Base-by-base conservation (phyloP, 2,888 invertebrate species). In the Theodoxus fluviatilis region DNA sequence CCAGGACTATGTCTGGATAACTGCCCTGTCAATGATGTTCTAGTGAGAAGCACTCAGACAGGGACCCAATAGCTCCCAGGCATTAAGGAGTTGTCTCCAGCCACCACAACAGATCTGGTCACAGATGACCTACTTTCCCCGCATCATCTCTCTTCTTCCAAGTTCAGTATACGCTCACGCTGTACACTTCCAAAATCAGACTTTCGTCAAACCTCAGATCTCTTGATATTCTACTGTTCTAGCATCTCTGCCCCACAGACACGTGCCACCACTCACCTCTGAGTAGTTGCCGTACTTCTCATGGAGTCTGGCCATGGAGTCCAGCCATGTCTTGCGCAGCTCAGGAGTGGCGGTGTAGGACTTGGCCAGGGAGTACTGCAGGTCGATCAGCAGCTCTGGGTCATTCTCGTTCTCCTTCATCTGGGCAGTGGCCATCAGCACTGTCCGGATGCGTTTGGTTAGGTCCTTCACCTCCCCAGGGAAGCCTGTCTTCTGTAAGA, bases 321-420 rank as follows among this genome's bases (percentile, higher is more conserved):
- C 93, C n/a, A 98, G 91, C 96, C 96, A 96, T 0, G 96, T 97
- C 87, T 95, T 94, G 0, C 98, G 89, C 72, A 98, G 89, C 80
- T 97, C 95, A 0, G 98, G 97, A 0, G 96, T 97, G 49, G 95
- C 95, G 59, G 96, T 94, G 74, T 87, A 87, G 0, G 95, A 95
- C 87, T 94, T 95, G 2, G 96, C 96, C 75, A 97, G 88, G 72
- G 95, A 94, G 85, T 95, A 93, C 86, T 96, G 96, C 72, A 97
- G 88, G 87, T 96, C 96, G 0, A 95, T 92, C 75, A 96, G 87
- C 89, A 95, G 93, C 83, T 97, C 95, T 6, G 96, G 94, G 86
- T 98, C 96, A 89, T 95, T 90, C 87, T 94, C 91, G 87, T 96
- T 92, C 83, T 96, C 91, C 76, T 94, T 92, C 91, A 98, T 93